Percentiles rank a stretch among this genome's conserved stretches.
Conservation (phyloP, 2,113 vertebrate genomes). For the Mustela lutreola region DNA sequence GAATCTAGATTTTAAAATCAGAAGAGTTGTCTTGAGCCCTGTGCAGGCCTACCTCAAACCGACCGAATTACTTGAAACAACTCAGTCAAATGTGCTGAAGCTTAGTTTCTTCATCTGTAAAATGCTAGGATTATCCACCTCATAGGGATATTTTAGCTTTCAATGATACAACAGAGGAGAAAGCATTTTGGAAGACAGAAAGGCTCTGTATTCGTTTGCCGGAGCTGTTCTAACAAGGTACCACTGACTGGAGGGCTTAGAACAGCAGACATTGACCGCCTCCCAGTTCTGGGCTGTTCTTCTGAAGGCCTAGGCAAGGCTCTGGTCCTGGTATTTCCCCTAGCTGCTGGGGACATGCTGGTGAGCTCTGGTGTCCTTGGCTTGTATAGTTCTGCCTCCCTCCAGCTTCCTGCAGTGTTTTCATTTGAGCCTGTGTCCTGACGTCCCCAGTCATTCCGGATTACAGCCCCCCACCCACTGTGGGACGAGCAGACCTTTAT, state of each 20-base stretch:
- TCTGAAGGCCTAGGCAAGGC: background rate
- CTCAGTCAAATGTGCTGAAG: background rate
- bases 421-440: background rate
- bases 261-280: background rate
- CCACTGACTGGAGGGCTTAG: background rate
- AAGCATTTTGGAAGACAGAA: background rate
- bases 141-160: background rate
- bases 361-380: background rate
- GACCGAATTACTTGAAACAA: background rate
- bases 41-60: background rate
- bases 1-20: background rate
- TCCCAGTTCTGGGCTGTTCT: background rate
- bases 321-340: background rate
- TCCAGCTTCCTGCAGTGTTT: background rate
- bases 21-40: background rate
- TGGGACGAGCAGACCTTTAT: background rate
- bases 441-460: background rate
- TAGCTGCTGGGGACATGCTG: background rate
- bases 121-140: background rate
- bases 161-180: background rate
- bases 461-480: background rate
- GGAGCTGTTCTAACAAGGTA: background rate
- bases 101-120: background rate
- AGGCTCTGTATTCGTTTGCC: background rate
- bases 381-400: background rate